Percentiles rank a stretch among this genome's conserved stretches.
Conservation (phyloP, 2,888 invertebrate genomes). For the Octodonta nipae region DNA sequence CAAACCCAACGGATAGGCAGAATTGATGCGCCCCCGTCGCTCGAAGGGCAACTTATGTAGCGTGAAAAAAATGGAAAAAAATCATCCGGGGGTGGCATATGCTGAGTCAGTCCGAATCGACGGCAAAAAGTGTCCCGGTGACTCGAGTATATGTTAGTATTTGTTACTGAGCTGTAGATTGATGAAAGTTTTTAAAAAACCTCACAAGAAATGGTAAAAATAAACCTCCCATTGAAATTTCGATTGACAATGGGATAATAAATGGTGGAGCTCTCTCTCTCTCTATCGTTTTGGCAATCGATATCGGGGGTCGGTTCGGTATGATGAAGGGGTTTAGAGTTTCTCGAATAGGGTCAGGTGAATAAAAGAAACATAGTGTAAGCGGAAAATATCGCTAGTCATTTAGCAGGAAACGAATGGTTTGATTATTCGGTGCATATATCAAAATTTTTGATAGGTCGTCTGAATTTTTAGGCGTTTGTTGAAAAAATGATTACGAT, state of each 20-base stretch:
- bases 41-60: conserved; percentile 1
- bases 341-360: too few species aligned
- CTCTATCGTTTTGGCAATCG: neutral
- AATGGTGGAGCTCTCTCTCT: conserved; percentile 1
- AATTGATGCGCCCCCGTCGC: conserved; percentile 1
- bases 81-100: conserved; percentile 1
- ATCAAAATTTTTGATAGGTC: too few species aligned
- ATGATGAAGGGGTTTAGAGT: too few species aligned
- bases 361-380: too few species aligned
- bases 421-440: too few species aligned
- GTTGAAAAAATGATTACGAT: too few species aligned
- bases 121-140: conserved; percentile 1
- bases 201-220: conserved; percentile 4
- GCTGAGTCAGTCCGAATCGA: conserved; percentile 2
- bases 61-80: conserved; percentile 3
- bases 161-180: conserved; percentile 1
- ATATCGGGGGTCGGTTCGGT: too few species aligned
- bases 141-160: neutral
- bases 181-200: conserved; percentile 2
- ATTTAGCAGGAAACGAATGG: too few species aligned
- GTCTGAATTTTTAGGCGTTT: too few species aligned
- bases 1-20: conserved; percentile 1
- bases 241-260: conserved; percentile 2
- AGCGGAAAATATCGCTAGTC: too few species aligned
- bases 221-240: conserved; percentile 4